Evolutionary conservation across 1,140 invertebrate species (phyloP), one percentile per base, ranked within the genome.

Genomic region (Hirudo medicinalis): DNA sequence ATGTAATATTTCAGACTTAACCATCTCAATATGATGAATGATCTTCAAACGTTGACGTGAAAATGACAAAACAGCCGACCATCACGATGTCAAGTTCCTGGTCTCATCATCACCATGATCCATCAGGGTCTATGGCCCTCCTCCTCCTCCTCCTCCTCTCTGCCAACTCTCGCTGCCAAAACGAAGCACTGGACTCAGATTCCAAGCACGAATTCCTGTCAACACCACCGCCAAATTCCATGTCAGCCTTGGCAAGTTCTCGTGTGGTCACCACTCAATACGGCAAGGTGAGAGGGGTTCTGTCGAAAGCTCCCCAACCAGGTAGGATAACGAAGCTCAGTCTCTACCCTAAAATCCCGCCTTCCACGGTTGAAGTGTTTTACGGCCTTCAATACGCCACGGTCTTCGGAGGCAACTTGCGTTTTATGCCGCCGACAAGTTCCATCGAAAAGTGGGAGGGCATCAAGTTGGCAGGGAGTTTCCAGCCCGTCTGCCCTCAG

Each of bases 351-450:
- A 71, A 19, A 67, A 27, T 29, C 25, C 40, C 67, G 49, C 69
- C 20, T 19, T 22, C 54, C 67, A 60, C 43, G 0, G 72, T 73
- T n/a, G 72, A 73, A 6, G 69, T 68, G 17, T 73, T 63, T 69
- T 32, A 70, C 20, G 72, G 72, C 27, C 57, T 73, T 22, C 72
- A 73, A 57, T 73, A 73, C 70, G 72, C 72, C 29, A 71, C 72
- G 8, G 54, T 73, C 8, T 68, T 63, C 27, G 70, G 70, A 11
- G 70, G 72, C 20, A 57, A 71, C 17, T 40, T 73, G 43, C 27
- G 72, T 22, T 73, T 73, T 40, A 71, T 73, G 72, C 72, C 72
- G 19, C 72, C 72, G 5, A 73, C 72, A 4, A 36, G 27, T 17
- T 69, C 72, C 5, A 25, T 63, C 32, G 72, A 71, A 8, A 73